phyloP scores from a whole-genome alignment of 2,113 vertebrate species.

The Halichoerus grypus region DNA sequence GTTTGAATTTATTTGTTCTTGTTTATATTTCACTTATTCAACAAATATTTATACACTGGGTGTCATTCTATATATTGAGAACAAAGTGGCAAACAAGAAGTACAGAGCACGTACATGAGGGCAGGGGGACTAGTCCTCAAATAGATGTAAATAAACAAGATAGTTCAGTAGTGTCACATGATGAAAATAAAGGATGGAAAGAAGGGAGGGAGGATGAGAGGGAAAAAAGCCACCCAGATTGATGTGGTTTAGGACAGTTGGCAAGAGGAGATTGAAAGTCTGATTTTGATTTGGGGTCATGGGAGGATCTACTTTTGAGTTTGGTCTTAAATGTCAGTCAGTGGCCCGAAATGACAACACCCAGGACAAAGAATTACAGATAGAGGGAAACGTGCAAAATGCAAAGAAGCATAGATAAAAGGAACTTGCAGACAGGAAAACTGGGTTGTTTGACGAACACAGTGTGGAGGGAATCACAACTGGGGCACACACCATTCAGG shows the following conservation, averaged over 20 bases:
- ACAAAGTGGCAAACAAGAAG: background rate
- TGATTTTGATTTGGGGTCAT: background rate
- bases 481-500: background rate
- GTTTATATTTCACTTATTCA: background rate
- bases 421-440: background rate
- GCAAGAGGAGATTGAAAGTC: background rate
- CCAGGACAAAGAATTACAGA: background rate
- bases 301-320: background rate
- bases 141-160: background rate
- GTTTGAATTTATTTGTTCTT: background rate
- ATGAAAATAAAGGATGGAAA: background rate
- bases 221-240: background rate
- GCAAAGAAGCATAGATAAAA: background rate
- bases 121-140: background rate
- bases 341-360: background rate
- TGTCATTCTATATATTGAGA: background rate
- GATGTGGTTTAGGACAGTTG: background rate
- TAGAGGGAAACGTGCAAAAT: background rate
- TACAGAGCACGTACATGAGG: background rate
- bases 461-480: background rate
- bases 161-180: background rate
- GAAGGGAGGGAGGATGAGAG: accelerated
- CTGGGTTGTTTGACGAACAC: background rate
- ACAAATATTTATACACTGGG: background rate
- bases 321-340: background rate